A percentile compares a stretch with the other conserved stretches of the same genome.
phyloP scores from a whole-genome alignment of 2,113 vertebrate genomes.

The Synchiropus splendidus region DNA sequence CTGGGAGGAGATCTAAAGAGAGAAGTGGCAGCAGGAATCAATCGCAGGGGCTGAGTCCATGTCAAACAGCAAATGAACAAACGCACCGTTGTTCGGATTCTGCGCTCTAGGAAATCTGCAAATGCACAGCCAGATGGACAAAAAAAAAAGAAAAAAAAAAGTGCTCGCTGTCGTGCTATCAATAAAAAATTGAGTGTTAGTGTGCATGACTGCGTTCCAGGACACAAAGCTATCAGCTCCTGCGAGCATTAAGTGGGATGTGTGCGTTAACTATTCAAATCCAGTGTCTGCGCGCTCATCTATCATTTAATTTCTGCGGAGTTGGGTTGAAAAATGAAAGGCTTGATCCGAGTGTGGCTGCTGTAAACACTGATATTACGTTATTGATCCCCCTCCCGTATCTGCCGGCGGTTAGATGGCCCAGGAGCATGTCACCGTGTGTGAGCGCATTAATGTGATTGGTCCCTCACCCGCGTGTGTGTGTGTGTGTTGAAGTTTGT shows the following conservation, averaged over 20 bases:
- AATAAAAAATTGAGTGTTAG: constrained; percentile 12
- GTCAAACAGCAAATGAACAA: constrained; percentile 64
- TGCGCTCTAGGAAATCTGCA: constrained; percentile 4
- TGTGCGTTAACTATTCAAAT: too few relatives aligned
- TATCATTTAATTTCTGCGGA: constrained; percentile 1
- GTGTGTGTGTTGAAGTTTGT: constrained; percentile 34
- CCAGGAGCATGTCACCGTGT: constrained; percentile 18
- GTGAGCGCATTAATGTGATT: constrained; percentile 28
- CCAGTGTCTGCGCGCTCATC: too few relatives aligned
- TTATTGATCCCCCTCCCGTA: constrained; percentile 53
- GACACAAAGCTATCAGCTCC: too few relatives aligned
- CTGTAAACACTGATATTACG: constrained; percentile 46
- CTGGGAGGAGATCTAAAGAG: constrained; percentile 56
- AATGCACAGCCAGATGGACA: constrained; percentile 17
- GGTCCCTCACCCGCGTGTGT: constrained; percentile 3
- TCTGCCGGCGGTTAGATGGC: constrained; percentile 38
- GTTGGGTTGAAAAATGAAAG: constrained; percentile 8
- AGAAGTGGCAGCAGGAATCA: constrained; percentile 56
- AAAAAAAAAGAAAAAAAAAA: too few relatives aligned
- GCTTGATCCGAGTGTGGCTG: constrained; percentile 8
- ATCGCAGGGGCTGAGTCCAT: too few relatives aligned
- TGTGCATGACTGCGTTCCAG: constrained; percentile 14
- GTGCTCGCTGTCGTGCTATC: constrained; percentile 5
- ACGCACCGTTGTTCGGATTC: constrained; percentile 52
- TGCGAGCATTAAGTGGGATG: too few relatives aligned